Base-by-base conservation (phyloP, 2,888 invertebrate species). In the Dynastes hyllus region DNA sequence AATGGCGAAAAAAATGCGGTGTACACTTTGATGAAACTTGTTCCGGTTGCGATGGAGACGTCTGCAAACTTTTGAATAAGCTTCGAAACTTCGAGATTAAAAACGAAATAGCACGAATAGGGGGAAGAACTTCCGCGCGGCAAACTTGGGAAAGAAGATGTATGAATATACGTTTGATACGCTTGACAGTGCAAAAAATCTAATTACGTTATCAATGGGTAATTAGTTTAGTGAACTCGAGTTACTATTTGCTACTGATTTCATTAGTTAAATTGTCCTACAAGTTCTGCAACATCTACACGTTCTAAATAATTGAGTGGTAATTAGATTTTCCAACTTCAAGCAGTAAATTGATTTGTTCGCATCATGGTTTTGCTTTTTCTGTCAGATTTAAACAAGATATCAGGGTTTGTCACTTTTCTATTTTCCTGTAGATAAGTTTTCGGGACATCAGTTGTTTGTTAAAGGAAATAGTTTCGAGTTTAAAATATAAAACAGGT, bases 1-100 rank as follows among this genome's bases (percentile, higher is more conserved):
- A 73, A 58, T 73, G 40, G 73, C 11, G 58, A 73, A 73, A 73
- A 71, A 73, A 37, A 71, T 71, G 22, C 58, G 40, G 37, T 73
- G 55, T 40, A 73, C 55, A 58, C 73, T 37, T 58, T 40, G 73
- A 73, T 73, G 73, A 58, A 73, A 58, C 32, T 73, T 73, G 16
- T 40, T 40, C 22, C 22, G 55, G 55, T 40, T 13, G 73, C 16
- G 40, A 73, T 67, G 67, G 73, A 58, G 73, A 58, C 58, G 73
- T 73, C 73, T 73, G 58, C 58, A 40, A 73, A 73, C 58, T 73
- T 73, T 73, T 40, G 58, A 73, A 73, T 73, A 32, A 73, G 73
- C 73, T 58, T 32, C 32, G 40, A 73, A 73, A 73, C 58, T 58
- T 73, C 58, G 73, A 73, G 73, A 73, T 73, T 73, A 73, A 73